A percentile compares a stretch with the other conserved stretches of the same genome.
These are phyloP conservation scores for Ferrisia virgata DNA, from an alignment of 2,888 invertebrate species.

Conservation along the genomic window DNA sequence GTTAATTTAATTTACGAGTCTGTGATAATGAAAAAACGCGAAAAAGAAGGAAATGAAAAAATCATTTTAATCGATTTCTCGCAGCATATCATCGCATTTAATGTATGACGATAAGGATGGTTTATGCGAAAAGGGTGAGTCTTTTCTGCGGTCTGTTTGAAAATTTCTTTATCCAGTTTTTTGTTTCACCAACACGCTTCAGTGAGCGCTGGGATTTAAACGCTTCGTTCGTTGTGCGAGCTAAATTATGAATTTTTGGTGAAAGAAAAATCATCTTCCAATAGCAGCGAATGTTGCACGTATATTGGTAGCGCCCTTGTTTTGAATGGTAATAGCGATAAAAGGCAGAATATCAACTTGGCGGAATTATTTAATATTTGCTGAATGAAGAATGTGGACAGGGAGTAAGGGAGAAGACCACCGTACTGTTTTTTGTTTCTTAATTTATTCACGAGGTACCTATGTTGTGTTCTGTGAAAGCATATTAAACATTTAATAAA, in stretches of 20 bases:
- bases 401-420: not conserved
- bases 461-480: not conserved
- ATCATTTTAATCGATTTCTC: not conserved
- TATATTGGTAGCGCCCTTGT: not conserved
- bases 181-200: not conserved
- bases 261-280: not conserved
- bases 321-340: not conserved
- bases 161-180: not conserved
- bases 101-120: not conserved
- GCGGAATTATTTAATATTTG: not conserved
- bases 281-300: not conserved
- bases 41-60: too few species aligned
- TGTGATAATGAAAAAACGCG: too few species aligned
- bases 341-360: not conserved
- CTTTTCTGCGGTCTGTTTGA: not conserved
- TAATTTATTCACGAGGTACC: not conserved
- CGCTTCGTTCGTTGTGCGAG: not conserved
- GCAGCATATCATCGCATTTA: not conserved
- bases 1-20: too few species aligned
- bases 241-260: not conserved
- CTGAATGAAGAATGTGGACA: not conserved
- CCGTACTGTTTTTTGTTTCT: not conserved
- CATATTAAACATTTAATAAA: not conserved
- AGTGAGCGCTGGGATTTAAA: not conserved
- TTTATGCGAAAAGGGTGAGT: not conserved